phyloP scores from a whole-genome alignment of 2,113 vertebrate genomes.

The Puffinus mauretanicus region DNA sequence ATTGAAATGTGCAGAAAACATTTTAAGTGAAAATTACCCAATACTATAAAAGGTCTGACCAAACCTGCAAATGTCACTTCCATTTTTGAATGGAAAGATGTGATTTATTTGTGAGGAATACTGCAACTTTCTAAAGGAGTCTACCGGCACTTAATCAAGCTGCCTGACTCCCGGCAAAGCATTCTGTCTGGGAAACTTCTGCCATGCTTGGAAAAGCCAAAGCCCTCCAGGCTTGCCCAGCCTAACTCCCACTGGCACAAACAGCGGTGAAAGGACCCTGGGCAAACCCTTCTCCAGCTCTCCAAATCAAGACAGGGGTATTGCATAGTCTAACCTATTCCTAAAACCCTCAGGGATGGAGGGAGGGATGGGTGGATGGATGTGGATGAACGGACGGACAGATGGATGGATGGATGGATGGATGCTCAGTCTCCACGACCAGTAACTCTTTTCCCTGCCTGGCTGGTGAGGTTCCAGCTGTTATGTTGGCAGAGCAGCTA shows the following conservation, averaged over 20 bases:
- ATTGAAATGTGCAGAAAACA: conserved; percentile 3
- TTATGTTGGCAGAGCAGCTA: neutral
- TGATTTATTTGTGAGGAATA: conserved; percentile 1
- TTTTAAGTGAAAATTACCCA: neutral
- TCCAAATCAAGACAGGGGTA: neutral
- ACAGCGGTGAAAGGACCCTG: neutral
- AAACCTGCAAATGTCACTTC: neutral
- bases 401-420: no score
- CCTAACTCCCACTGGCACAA: neutral
- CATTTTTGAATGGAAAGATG: neutral
- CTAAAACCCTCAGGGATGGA: neutral
- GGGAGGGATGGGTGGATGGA: neutral
- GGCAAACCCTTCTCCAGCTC: neutral
- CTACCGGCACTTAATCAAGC: neutral
- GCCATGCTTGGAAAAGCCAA: neutral
- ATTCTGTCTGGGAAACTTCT: neutral
- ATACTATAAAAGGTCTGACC: neutral
- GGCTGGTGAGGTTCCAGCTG: neutral
- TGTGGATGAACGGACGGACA: neutral
- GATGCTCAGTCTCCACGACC: neutral
- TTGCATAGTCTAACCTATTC: neutral
- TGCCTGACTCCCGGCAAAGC: neutral
- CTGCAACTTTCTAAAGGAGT: neutral
- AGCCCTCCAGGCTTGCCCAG: neutral
- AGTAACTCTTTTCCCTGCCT: neutral